Evolutionary conservation across 1,140 invertebrate species (phyloP), one percentile per base, ranked within the genome.

Genomic region (Drosophila auraria): DNA sequence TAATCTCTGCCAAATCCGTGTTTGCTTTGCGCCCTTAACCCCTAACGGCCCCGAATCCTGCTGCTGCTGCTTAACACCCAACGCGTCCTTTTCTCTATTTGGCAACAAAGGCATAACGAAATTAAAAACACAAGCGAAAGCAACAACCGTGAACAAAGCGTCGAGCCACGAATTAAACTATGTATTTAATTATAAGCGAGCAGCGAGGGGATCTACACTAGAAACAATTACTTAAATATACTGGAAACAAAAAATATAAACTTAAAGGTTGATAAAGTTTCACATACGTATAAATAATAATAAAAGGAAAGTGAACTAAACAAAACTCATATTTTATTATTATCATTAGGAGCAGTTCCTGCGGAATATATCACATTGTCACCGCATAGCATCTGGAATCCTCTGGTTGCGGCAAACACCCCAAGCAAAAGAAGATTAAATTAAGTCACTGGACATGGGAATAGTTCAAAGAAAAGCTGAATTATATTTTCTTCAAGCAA

Each of bases 1-100:
- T 83, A 87, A 87, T 87, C 80, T 77, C 72, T 77, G 68, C 61
- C 61, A 77, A 80, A 83, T 77, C 76, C 59, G 49, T 59, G 56
- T 20, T 23, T 27, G 23, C 27, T 44, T 38, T 58, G 23, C 53
- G 8, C 40, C 30, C 66, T 45, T 45, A 53, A 56, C 45, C 25
- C 33, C 20, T 7, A 42, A 30, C n/a, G 9, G 20, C 25, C 11
- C 59, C 17, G 38, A 33, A 2, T 11, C 33, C 14, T 9, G n/a
- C 33, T 15, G 27, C 17, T 58, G 8, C 15, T 56, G 33, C 33
- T 40, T 40, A 40, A 27, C 64, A 63, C 42, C 23, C 30, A 12
- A 58, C 20, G 17, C 40, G 23, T 61, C 27, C 38, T 25, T 36
- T 61, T 47, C 36, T 30, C 59, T 59, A 44, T 65, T 57, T 78